Conservation (phyloP, 2,888 invertebrate species). For the Athalia rosae region DNA sequence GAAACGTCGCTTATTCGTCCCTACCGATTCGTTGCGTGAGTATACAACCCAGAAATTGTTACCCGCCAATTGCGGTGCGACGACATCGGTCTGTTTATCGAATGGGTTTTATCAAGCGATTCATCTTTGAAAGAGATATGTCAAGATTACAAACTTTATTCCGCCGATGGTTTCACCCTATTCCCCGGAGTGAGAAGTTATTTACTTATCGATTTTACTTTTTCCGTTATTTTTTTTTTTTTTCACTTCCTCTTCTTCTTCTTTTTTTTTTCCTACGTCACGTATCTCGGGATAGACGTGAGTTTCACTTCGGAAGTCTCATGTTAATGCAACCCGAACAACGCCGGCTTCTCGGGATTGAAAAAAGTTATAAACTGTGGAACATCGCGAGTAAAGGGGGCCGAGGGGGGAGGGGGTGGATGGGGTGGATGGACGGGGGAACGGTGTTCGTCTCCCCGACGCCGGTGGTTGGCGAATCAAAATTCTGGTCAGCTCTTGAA, state of each 20-base stretch:
- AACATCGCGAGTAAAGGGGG: slow-evolving; percentile 45
- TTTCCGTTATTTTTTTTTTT: background rate
- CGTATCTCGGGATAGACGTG: slow-evolving; percentile 15
- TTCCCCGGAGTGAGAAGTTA: background rate
- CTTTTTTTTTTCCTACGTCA: background rate
- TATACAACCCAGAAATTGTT: no score
- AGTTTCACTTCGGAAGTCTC: background rate
- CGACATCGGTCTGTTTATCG: no score
- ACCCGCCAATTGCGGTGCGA: no score
- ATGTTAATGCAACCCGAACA: slow-evolving; percentile 45
- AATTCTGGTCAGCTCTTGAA: slow-evolving; percentile 61
- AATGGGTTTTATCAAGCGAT: no score
- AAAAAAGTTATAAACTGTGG: slow-evolving; percentile 51
- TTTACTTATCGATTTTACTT: no score
- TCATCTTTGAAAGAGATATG: no score
- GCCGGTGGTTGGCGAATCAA: slow-evolving; percentile 42
- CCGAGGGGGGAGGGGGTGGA: slow-evolving; percentile 62
- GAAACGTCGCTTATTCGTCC: background rate
- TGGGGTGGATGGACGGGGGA: slow-evolving; percentile 47
- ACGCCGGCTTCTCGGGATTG: slow-evolving; percentile 50
- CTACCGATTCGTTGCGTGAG: no score
- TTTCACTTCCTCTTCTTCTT: no score
- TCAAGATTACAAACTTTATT: no score
- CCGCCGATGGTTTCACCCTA: no score
- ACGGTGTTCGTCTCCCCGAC: slow-evolving; percentile 34